Base-by-base conservation (phyloP, 2,113 vertebrate species). In the Garra rufa region DNA sequence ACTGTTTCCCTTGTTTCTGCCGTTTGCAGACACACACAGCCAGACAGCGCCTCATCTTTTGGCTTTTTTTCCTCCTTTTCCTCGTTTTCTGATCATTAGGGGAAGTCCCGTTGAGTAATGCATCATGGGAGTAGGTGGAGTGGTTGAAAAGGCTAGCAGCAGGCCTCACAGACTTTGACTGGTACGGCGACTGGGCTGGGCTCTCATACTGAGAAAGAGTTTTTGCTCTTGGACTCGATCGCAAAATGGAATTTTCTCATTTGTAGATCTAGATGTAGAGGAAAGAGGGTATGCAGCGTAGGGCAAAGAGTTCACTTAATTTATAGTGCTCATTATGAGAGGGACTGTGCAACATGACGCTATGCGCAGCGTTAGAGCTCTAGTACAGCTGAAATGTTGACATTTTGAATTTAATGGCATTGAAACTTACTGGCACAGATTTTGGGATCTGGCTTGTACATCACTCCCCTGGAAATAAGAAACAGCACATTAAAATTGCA, bases 51-150 rank as follows among this genome's bases (percentile, higher is more conserved):
- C 82, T 84, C 85, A 83, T 75, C 82, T n/a, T 65, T 77, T 48
- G 19, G 43, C 26, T 26, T 50, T 26, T 61, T 57, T 41, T 14
- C 21, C 46, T 50, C n/a, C 61, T 26, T 82, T 69, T 61, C 21
- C 38, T 48, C 38, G 9, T 76, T 55, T 55, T 46, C 76, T 48
- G 73, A 83, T 82, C 57, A 79, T 81, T 77, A 59, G 80, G 83
- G 87, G 81, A 88, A 85, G 74, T 87, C 61, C 24, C 73, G 89
- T 87, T 94, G 93, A 94, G 94, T 94, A 94, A 95, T 94, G 94
- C 85, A 91, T 89, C 92, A 90, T 89, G 94, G 94, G 94, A 95
- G 91, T 94, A 93, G 94, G 94, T 94, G 94, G 94, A 93, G 92
- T 88, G 86, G 87, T 85, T 89, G 92, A 91, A 85, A 89, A 90